phyloP scores from a whole-genome alignment of 2,797 vertebrate species.

The Sebastes vulpes region DNA sequence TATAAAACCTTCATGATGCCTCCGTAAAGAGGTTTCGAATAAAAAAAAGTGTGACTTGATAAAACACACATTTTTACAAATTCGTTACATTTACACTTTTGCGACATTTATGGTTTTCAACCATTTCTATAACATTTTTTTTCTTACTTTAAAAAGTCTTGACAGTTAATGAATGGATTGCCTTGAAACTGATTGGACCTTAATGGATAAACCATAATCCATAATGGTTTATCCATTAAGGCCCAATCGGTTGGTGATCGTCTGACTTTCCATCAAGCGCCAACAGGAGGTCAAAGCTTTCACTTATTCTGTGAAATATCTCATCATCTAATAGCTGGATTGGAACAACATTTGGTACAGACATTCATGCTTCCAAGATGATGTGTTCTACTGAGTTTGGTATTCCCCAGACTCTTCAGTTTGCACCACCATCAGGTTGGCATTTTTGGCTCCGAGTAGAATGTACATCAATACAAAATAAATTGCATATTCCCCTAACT shows the following conservation, averaged over 20 bases:
- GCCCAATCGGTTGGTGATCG: background rate
- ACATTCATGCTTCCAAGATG: background rate
- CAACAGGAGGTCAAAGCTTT: background rate
- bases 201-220: background rate
- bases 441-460: background rate
- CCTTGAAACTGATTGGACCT: background rate
- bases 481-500: background rate
- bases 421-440: background rate
- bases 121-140: too few species aligned
- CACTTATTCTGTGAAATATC: background rate
- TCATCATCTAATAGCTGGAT: background rate
- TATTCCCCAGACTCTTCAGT: background rate
- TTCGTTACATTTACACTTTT: background rate
- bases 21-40: background rate
- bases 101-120: background rate
- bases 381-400: background rate
- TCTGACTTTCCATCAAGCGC: background rate
- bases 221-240: too few species aligned
- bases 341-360: background rate
- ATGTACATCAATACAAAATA: background rate
- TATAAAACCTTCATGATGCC: background rate
- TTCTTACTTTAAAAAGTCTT: too few species aligned
- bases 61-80: background rate
- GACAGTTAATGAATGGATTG: background rate
- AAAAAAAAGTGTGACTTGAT: background rate